Percentiles rank a stretch among this genome's conserved stretches.
These are phyloP conservation scores for Styela plicata DNA, from an alignment of 23 tunicate genomes.

Conservation along the genomic window DNA sequence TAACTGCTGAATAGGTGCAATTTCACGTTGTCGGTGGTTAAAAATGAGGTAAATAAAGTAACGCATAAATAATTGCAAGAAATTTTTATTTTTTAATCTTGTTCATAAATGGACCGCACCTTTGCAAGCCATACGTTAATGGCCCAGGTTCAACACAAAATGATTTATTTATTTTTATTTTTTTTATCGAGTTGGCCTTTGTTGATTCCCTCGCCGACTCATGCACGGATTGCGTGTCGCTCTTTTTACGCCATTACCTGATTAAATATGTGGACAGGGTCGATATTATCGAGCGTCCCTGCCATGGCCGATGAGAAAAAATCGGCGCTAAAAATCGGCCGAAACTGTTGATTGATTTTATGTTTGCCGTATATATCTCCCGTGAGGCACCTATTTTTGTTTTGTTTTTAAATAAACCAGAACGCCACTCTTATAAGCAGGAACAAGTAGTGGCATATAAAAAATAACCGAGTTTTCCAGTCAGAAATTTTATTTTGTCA, in stretches of 20 bases:
- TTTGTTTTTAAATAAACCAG: neutral
- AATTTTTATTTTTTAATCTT: too few species aligned
- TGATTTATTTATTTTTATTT: too few species aligned
- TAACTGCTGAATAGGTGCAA: too few species aligned
- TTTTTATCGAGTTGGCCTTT: neutral
- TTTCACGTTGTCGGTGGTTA: too few species aligned
- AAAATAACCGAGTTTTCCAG: too few species aligned
- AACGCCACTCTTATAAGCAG: neutral
- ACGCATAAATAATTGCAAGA: too few species aligned
- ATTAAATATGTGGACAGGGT: constrained; percentile 32
- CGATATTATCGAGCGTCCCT: constrained; percentile 33
- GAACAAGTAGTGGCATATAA: too few species aligned
- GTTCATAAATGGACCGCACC: too few species aligned
- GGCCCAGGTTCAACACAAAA: too few species aligned
- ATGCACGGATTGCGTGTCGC: neutral
- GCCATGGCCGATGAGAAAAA: constrained; percentile 17
- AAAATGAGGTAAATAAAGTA: too few species aligned
- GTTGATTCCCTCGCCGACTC: neutral
- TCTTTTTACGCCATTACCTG: constrained; percentile 32
- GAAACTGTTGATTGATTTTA: constrained; percentile 28
- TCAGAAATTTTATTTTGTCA: too few species aligned
- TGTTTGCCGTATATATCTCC: constrained; percentile 9
- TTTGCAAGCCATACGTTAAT: too few species aligned
- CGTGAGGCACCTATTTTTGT: neutral
- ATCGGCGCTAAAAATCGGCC: neutral